A percentile compares a stretch with the other conserved stretches of the same genome.
These are phyloP conservation scores for Chroicocephalus ridibundus DNA, from an alignment of 2,113 vertebrate genomes.

Conservation along the genomic window DNA sequence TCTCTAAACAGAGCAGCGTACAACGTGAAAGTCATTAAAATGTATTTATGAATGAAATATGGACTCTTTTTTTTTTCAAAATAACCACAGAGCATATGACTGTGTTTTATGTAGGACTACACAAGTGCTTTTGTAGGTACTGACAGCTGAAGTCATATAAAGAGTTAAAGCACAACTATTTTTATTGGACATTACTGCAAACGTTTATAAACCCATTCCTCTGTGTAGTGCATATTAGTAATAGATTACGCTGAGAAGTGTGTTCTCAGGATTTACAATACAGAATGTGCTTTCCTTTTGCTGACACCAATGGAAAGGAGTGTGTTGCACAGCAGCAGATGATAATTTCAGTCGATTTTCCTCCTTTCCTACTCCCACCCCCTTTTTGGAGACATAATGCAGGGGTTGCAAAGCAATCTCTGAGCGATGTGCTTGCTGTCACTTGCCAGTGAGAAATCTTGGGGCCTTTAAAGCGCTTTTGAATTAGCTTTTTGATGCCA, in stretches of 20 bases:
- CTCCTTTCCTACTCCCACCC: not conserved
- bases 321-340: not conserved
- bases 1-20: not conserved
- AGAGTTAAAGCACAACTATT: not conserved
- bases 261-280: not conserved
- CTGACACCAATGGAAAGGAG: slow-evolving; percentile 13
- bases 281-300: not conserved
- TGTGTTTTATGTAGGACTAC: not conserved
- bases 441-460: not conserved
- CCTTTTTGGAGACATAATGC: not conserved
- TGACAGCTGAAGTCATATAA: not conserved
- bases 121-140: not conserved
- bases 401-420: not conserved
- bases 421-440: not conserved
- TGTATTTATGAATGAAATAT: not conserved
- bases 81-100: not conserved
- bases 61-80: not conserved
- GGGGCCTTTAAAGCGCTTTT: not conserved
- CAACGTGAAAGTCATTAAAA: not conserved
- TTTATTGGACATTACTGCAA: not conserved
- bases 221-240: not conserved
- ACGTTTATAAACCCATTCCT: not conserved
- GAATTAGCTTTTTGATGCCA: not conserved
- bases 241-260: not conserved
- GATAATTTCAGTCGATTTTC: not conserved